Conservation (phyloP, 2,888 invertebrate genomes). For the Ormyrus thymus region DNA sequence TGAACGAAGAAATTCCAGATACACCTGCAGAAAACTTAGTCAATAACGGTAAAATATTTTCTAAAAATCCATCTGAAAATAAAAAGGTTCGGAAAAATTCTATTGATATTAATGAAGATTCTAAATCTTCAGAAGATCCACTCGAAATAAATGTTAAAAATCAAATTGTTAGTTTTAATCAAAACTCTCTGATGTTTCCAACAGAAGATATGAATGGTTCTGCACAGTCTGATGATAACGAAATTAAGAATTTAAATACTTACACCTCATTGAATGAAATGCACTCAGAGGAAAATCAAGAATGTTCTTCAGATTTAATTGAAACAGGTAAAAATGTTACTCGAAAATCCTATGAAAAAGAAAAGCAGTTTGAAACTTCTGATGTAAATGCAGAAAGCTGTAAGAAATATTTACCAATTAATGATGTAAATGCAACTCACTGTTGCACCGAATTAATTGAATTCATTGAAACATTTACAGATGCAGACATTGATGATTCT, state of each 20-base stretch:
- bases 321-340: constrained; percentile 1
- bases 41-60: constrained; percentile 4
- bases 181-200: too few species aligned
- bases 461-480: not conserved
- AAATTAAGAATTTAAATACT: too few species aligned
- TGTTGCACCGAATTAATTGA: constrained; percentile 2
- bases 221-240: too few species aligned
- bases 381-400: constrained; percentile 1
- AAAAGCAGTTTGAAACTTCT: not conserved
- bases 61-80: constrained; percentile 3
- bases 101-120: constrained; percentile 12
- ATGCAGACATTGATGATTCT: not conserved
- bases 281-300: too few species aligned
- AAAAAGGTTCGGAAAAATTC: constrained; percentile 23
- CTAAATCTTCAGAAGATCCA: not conserved
- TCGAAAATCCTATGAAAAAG: constrained; percentile 19
- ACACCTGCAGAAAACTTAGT: constrained; percentile 20
- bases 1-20: constrained; percentile 23
- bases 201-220: too few species aligned
- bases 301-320: too few species aligned
- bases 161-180: too few species aligned
- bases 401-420: not conserved
- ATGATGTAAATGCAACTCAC: not conserved
- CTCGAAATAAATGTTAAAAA: constrained; percentile 2
- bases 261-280: too few species aligned